Base-by-base conservation (phyloP, 2,113 vertebrate genomes). In the Pseudopipra pipra region DNA sequence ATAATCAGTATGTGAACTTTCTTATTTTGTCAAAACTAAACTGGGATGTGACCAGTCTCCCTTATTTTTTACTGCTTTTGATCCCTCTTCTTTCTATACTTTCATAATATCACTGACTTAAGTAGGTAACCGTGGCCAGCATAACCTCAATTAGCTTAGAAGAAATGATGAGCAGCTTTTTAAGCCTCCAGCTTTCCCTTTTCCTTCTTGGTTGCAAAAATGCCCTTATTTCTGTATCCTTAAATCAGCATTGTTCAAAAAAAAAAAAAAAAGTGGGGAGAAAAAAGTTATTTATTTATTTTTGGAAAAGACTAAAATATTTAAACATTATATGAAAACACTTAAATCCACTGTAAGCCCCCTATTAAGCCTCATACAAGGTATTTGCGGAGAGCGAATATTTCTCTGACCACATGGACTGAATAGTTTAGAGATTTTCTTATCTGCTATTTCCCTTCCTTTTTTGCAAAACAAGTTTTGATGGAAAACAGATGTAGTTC, bases 211-310 rank as follows among this genome's bases (percentile, higher is more conserved):
- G 3, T 67, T 35, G 33, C 4, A 16, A 78, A 66, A 14, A 59
- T 18, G 3, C 1, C 2, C 24, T 24, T 41, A 9, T 73, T 74
- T 85, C 35, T 46, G 5, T 49, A 47, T 4, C 18, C 10, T 14
- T 71, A 28, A 75, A 61, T 62, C 7, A 68, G 0, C 12, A 46
- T 13, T 49, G 5, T 49, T 68, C 3, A 52, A 62, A 89, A 47
- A 39, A 11, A 25, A 39, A 11, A 25, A 58, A 65, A 12, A 23
- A 14, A 6, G 19, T 46, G 4, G 1, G 6, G 4, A 4, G 2
- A 18, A 24, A 31, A 24, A 91, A 10, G 2, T 19, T 62, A 30
- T 12, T 35, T 77, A 44, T 65, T 86, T 85, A 12, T 63, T 4
- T 3, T 61, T 75, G 17, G 13, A 58, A 95, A 91, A 80, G 5